Base-by-base conservation (phyloP, 2,888 invertebrate species). In the Trichopoda pennipes region DNA sequence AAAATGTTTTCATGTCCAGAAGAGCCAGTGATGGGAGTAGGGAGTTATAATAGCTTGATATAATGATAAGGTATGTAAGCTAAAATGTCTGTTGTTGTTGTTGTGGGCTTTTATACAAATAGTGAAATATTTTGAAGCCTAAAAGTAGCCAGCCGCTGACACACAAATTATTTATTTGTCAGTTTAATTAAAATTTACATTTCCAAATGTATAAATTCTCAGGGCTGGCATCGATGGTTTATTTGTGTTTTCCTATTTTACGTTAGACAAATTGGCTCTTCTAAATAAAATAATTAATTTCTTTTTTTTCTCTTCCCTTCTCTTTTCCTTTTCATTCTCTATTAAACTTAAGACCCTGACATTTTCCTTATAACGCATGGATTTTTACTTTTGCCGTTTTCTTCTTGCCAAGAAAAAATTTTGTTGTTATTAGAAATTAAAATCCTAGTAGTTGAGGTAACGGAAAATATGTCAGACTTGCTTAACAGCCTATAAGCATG, bases 401-500 rank as follows among this genome's bases (percentile, higher is more conserved):
- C 17, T 21, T 14, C 44, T 56, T n/a, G n/a, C n/a, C 35, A 60
- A 61, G 47, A 63, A 32, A 64, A 17, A 58, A 17, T 56, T 28
- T 28, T 3, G 38, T 44, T 28, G n/a, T n/a, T n/a, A n/a, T 66
- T n/a, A 21, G 35, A n/a, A 21, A 58, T 64, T 17, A 56, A 56
- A 53, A 53, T 42, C 28, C 19, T 9, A 75, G 19, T 14, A 51
- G n/a, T n/a, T n/a, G 49, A 28, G 21, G 51, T 21, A 58, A 38
- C 47, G 66, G 58, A 16, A 75, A 56, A 74, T n/a, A 70, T 63
- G 55, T 56, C 53, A 44, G 58, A 64, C 47, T 80, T 75, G 69
- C 81, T 56, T 82, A 82, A 82, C 70, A 79, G 79, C 82, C 82
- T 75, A 70, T 23, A 79, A 79, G 64, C 82, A 82, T 82, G 82